These are phyloP conservation scores for Scaptomyza tumidula DNA, from an alignment of 2,888 invertebrate species.

Conservation along the genomic window DNA sequence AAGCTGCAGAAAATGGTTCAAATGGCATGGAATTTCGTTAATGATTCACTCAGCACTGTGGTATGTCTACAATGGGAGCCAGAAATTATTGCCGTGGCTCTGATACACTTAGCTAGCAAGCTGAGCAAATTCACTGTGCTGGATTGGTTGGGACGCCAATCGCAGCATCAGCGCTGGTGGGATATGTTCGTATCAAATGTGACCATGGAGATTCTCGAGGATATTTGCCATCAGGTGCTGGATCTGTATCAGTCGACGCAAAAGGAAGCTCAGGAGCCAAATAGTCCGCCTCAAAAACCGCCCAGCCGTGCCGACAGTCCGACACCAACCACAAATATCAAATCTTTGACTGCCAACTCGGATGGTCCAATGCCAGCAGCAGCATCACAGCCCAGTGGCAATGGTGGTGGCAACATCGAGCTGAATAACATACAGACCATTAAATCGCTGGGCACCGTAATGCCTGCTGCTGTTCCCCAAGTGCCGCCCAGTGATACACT, in stretches of 20 bases:
- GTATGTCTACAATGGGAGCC: constrained; percentile 99
- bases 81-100: constrained; percentile 98
- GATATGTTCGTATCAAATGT: constrained; percentile 98
- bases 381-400: constrained; percentile 40
- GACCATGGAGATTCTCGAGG: constrained; percentile 96
- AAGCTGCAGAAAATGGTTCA: constrained; percentile 98
- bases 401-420: constrained; percentile 53
- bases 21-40: constrained; percentile 99
- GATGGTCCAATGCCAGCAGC: constrained; percentile 26
- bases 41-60: constrained; percentile 98
- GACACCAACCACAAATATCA: constrained; percentile 50
- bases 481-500: constrained; percentile 44
- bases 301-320: constrained; percentile 88
- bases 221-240: constrained; percentile 97
- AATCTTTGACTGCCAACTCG: constrained; percentile 24
- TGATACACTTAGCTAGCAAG: constrained; percentile 98
- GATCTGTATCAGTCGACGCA: constrained; percentile 93
- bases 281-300: constrained; percentile 86
- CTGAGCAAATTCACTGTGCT: constrained; percentile 97
- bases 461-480: constrained; percentile 45
- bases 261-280: constrained; percentile 86
- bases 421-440: constrained; percentile 80
- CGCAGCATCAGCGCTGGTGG: constrained; percentile 96
- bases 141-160: constrained; percentile 93
- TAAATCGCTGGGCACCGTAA: constrained; percentile 77